Conservation (phyloP, 2,888 invertebrate species). For the Epistrophe eligans region DNA sequence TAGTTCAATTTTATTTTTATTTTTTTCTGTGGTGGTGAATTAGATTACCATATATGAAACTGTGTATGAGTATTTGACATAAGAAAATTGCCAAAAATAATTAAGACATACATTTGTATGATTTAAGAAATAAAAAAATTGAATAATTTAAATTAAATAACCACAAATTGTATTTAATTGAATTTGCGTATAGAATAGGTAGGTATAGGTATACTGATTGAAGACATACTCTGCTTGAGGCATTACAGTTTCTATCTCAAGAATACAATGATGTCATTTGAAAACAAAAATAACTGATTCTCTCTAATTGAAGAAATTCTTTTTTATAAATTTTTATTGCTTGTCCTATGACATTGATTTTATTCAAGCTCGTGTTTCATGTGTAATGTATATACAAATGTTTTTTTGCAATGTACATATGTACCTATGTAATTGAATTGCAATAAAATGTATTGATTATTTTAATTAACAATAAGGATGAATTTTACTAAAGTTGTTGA, state of each 20-base stretch:
- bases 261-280: conserved; percentile 27
- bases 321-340: background rate
- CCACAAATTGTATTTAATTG: conserved; percentile 30
- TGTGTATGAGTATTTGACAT: background rate
- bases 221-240: background rate
- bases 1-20: background rate
- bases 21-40: background rate
- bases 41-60: background rate
- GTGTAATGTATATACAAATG: too few relatives aligned
- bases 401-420: too few relatives aligned
- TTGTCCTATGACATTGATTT: background rate
- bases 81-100: conserved; percentile 14
- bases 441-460: too few relatives aligned
- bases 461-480: too few relatives aligned
- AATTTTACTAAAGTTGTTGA: too few relatives aligned
- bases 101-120: background rate
- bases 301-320: conserved; percentile 21
- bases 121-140: background rate
- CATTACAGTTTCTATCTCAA: background rate
- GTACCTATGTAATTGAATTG: too few relatives aligned
- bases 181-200: background rate
- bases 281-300: conserved; percentile 22
- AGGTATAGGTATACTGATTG: conserved; percentile 1
- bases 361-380: background rate
- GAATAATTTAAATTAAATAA: conserved; percentile 1